Conservation (phyloP, 2,888 invertebrate species). For the Portevinia maculata region DNA sequence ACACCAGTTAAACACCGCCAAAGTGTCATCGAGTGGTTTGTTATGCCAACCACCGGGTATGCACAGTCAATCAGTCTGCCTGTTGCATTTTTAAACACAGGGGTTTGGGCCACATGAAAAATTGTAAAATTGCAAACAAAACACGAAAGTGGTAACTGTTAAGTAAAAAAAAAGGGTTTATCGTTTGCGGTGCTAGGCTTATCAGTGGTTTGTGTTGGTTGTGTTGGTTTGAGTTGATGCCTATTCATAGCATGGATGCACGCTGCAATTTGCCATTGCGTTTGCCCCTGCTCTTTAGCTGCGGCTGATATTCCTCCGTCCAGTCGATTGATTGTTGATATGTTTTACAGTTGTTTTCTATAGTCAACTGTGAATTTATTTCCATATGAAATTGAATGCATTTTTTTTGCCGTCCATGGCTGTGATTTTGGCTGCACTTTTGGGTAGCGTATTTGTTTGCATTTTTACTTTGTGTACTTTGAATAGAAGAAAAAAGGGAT, state of each 20-base stretch:
- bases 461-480: no score
- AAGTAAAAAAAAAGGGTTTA: slow-evolving; percentile 71
- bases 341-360: slow-evolving; percentile 41
- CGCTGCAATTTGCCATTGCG: slow-evolving; percentile 14
- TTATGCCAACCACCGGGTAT: slow-evolving; percentile 61
- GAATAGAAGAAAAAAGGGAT: no score
- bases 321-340: slow-evolving; percentile 71
- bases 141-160: slow-evolving; percentile 60
- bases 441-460: slow-evolving; percentile 20
- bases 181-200: slow-evolving; percentile 62
- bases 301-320: slow-evolving; percentile 44
- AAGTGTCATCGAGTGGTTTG: slow-evolving; percentile 73
- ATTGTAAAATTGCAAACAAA: slow-evolving; percentile 69
- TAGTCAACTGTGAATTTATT: slow-evolving; percentile 46
- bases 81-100: slow-evolving; percentile 70
- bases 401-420: slow-evolving; percentile 34
- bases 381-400: slow-evolving; percentile 11
- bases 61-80: slow-evolving; percentile 53
- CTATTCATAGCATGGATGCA: slow-evolving; percentile 37
- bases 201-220: slow-evolving; percentile 53
- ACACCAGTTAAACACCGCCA: slow-evolving; percentile 67
- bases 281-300: not conserved
- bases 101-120: slow-evolving; percentile 43
- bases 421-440: slow-evolving; percentile 48
- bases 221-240: slow-evolving; percentile 34